Evolutionary conservation across 2,797 vertebrate genomes (phyloP), one percentile per base, ranked within the genome.

Genomic region (Sebastes cheni): DNA sequence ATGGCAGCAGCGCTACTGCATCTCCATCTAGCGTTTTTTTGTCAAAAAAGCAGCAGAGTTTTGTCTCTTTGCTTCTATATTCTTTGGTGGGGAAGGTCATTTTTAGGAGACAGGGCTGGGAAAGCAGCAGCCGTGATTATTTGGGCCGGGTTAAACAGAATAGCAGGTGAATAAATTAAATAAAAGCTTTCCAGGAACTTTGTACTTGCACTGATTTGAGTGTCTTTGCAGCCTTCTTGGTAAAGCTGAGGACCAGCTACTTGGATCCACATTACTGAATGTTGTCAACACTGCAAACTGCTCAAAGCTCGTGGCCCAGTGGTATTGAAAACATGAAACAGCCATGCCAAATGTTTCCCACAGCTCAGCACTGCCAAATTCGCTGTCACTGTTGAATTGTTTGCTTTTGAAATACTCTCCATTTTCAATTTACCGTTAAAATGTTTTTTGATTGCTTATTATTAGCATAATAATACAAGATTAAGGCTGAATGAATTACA

Each of bases 381-480:
- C 29, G 55, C 56, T 54, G 69, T 81, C 77, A 68, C 36, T 18
- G 67, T 42, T 60, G 12, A 74, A 84, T 55, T 62, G 54, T 68
- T 60, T 55, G 69, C 67, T 22, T 13, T 46, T 67, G 56, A 77
- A 86, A 83, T 50, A 27, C 54, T 64, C 79, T 84, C 72, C 71
- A 60, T 78, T 84, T 87, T 86, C 79, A 87, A 83, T 87, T 84
- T 84, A 23, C 52, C 3, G 32, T 68, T 60, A 75, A 86, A 82
- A 82, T 80, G 79, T 42, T 66, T 64, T 83, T 59, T 87, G 84
- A 85, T 90, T 83, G 78, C 75, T 68, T 76, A 55, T 81, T 86
- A 85, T 91, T 89, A 80, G 71, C 87, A 89, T 85, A 86, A 89
- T 83, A 87, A 88, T 80, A 80, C 71, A 67, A 80, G 76, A 88